Base-by-base conservation (phyloP, 2,113 vertebrate genomes). In the Neogobius melanostomus region DNA sequence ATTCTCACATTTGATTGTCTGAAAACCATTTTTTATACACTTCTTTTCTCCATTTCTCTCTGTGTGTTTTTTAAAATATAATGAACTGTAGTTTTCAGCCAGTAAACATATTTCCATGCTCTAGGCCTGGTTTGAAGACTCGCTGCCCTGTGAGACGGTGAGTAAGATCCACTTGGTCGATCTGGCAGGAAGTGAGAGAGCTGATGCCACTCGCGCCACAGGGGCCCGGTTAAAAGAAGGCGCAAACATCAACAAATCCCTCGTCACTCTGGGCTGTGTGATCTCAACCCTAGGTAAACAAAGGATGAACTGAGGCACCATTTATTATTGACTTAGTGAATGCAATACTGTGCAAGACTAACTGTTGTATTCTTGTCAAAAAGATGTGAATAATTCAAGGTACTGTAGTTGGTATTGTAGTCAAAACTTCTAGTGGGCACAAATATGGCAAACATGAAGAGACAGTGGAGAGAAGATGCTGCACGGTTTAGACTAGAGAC, bases 91-190 rank as follows among this genome's bases (percentile, higher is more conserved):
- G 53, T 47, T 2, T 21, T 21, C 21, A 43, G 43, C 48, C 3
- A 36, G 28, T 36, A 36, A 66, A 9, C 76, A 12, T 80, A 61
- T 61, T 47, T 44, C 62, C 6, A 49, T 53, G 51, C 74, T 72
- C 0, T 87, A 98, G 97, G 95, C 95, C 1, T 94, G 95, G 91
- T 97, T 97, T 84, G 95, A 98, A 75, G 92, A 91, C 0, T 95
- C 95, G 90, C 92, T 96, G 93, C 96, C 96, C 0, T 93, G 93
- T 74, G 97, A 99, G 88, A 98, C 92, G 0, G 89, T 95, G 81
- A 98, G 97, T 91, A 98, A 98, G 91, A 98, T 98, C 91, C 96
- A 99, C 89, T 89, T 99, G 79, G 97, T 98, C 1, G 97, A 98
- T 86, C 92, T 99, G 84, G 97, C 95, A 1, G 96, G 95, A 90